These are phyloP conservation scores for Euphonia xanthogaster DNA, from an alignment of 2,797 vertebrate genomes.

Conservation along the genomic window DNA sequence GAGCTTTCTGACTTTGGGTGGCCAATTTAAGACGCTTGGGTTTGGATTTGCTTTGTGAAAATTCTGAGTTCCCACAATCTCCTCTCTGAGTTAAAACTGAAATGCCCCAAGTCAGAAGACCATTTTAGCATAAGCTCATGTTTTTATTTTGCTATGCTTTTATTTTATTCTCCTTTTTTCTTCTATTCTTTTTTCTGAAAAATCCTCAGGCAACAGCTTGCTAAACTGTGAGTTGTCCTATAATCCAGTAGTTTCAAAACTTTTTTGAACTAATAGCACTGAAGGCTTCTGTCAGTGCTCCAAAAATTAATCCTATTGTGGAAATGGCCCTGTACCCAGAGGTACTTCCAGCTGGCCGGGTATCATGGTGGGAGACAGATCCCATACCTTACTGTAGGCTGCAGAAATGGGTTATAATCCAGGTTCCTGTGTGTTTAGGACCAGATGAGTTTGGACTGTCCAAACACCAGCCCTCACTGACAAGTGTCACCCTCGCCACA, in stretches of 20 bases:
- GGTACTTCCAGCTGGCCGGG: background rate
- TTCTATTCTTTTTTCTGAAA: background rate
- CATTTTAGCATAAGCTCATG: background rate
- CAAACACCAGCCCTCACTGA: background rate
- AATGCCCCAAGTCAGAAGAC: background rate
- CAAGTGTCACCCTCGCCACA: background rate
- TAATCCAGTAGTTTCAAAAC: background rate
- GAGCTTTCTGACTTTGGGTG: background rate
- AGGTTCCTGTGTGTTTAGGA: background rate
- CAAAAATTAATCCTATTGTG: background rate
- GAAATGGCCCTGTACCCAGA: background rate
- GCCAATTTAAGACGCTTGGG: background rate
- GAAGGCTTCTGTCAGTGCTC: background rate
- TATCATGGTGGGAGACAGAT: background rate
- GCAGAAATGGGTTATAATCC: background rate
- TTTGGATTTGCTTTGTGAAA: background rate
- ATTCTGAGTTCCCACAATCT: background rate
- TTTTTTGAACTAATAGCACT: background rate
- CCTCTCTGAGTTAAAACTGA: background rate
- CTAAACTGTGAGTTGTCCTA: background rate
- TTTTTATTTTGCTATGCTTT: conserved; percentile 1
- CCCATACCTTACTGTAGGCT: background rate
- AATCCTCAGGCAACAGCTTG: background rate
- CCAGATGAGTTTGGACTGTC: background rate
- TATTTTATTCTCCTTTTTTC: background rate